phyloP scores from a whole-genome alignment of 2,797 vertebrate genomes.

The Molossus alvarezi region DNA sequence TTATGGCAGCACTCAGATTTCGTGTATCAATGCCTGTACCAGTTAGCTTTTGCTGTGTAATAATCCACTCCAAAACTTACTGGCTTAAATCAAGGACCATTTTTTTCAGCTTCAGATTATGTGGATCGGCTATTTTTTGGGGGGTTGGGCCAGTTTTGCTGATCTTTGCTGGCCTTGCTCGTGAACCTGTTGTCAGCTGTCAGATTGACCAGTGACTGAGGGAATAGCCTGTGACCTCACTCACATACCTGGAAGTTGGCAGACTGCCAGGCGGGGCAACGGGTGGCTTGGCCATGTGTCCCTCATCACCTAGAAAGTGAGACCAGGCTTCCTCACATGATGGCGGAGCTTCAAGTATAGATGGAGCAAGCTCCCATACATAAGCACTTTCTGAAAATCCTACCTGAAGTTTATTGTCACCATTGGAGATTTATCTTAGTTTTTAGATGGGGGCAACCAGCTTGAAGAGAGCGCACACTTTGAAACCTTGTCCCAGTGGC shows the following conservation, averaged over 20 bases:
- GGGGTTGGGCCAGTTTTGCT: not conserved
- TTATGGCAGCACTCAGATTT: not conserved
- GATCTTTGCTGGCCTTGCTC: not conserved
- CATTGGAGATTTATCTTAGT: constrained; percentile 2
- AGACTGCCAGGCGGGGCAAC: not conserved
- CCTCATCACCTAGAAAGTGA: not conserved
- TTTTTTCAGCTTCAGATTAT: not conserved
- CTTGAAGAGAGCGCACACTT: not conserved
- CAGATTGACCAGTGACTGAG: not conserved
- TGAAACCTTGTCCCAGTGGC: not conserved
- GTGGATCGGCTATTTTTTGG: not conserved
- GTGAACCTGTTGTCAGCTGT: not conserved
- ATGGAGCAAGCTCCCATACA: not conserved
- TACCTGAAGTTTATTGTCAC: not conserved
- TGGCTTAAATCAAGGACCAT: not conserved
- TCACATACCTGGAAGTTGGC: not conserved
- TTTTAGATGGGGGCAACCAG: not conserved
- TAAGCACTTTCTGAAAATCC: constrained; percentile 11
- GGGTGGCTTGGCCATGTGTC: not conserved
- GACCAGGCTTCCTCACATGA: not conserved
- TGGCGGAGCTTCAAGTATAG: constrained; percentile 2
- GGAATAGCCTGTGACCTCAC: not conserved
- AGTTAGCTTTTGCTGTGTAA: not conserved
- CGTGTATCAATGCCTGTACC: not conserved
- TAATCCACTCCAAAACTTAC: not conserved